These are phyloP conservation scores for Metridium senile DNA, from an alignment of 92 coral and sea anemone species.

Conservation along the genomic window DNA sequence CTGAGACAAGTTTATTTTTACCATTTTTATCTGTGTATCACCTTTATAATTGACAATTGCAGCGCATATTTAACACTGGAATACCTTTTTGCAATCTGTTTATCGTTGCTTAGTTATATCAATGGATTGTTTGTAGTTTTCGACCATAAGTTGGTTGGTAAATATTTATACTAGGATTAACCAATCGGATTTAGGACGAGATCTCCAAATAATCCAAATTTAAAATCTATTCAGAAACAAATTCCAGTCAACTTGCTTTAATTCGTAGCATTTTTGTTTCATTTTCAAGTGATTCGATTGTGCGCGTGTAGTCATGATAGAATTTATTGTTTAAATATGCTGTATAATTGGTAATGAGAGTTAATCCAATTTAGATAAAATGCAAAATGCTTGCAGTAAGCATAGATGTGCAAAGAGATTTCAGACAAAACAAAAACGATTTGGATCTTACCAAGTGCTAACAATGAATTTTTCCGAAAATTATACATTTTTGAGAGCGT, in stretches of 20 bases:
- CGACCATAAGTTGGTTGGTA: not conserved
- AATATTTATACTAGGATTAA: not conserved
- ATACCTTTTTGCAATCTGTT: constrained; percentile 18
- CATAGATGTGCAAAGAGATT: not conserved
- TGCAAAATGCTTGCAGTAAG: not conserved
- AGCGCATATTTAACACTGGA: not conserved
- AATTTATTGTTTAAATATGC: not conserved
- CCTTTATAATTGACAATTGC: not conserved
- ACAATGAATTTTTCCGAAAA: too few relatives aligned
- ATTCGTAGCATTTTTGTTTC: too few relatives aligned
- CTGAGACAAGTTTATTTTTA: too few relatives aligned
- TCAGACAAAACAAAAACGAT: too few relatives aligned
- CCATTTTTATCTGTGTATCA: too few relatives aligned
- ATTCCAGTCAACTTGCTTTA: too few relatives aligned
- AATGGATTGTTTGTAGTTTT: not conserved
- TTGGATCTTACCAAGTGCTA: too few relatives aligned
- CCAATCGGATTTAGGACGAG: not conserved
- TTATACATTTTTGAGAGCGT: too few relatives aligned
- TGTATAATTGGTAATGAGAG: not conserved
- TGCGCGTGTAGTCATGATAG: not conserved
- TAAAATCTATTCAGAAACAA: not conserved
- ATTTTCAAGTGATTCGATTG: not conserved
- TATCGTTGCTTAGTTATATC: not conserved
- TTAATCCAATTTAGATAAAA: not conserved
- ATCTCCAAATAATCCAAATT: not conserved